Base-by-base conservation (phyloP, 2,888 invertebrate genomes). In the Eubasilissa splendida region DNA sequence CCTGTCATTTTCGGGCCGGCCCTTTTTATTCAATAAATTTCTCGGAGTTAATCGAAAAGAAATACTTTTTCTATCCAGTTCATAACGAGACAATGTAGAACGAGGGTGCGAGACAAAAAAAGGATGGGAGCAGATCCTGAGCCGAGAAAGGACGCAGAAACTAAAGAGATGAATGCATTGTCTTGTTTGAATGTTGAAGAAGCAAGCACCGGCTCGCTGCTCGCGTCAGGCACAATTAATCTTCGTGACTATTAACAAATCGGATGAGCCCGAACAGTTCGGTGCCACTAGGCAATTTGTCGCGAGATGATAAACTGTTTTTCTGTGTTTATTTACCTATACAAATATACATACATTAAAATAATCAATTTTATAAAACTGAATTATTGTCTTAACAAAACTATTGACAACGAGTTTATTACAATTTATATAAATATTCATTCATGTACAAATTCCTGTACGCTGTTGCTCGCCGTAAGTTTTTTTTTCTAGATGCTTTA, bases 1-100 rank as follows among this genome's bases (percentile, higher is more conserved):
- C 73, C 80, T 79, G 80, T 79, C 82, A 82, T 73, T 76, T 77
- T 77, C 73, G 79, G 54, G 59, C 73, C 53, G 65, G 12, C 53
- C 56, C 76, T 71, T 77, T 42, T 76, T 65, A 78, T 79, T 73
- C 58, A 70, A 79, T 73, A 74, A 75, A 83, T 81, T 79, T 83
- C 79, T 80, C 63, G 73, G 73, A 81, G 79, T 83, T 83, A 83
- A 81, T 83, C 83, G 77, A 81, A 79, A 79, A 79, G 81, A 77
- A 79, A 81, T 79, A 79, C 59, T 80, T 79, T 76, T 77, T 80
- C 80, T 76, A 81, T 60, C 56, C 63, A 76, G 70, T 60, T 68
- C 77, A 66, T 77, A 77, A 77, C 58, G 63, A 77, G 77, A 68
- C 63, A 77, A 68, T 66, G 77, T 50, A 8, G 10, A 66, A 77